Evolutionary conservation across 2,113 vertebrate genomes (phyloP).

Genomic region (Dipodomys merriami): DNA sequence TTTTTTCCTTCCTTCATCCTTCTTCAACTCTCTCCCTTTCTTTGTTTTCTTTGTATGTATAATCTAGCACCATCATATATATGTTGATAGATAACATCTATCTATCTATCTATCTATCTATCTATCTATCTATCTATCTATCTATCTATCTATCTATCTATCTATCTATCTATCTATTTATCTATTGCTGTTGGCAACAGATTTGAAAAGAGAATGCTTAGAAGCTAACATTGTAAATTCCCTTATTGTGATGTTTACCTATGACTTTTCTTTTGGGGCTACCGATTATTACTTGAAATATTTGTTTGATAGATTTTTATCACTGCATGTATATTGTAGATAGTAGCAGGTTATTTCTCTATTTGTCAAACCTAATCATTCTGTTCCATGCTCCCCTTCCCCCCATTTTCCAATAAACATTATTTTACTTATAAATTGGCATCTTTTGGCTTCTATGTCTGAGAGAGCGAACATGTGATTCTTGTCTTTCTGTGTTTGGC

Average conservation of each 20-base stretch:
- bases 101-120: too few relatives aligned
- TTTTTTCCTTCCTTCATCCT: too few relatives aligned
- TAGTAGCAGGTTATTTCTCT: too few relatives aligned
- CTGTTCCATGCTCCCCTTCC: background rate
- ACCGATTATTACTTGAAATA: background rate
- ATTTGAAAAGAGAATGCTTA: background rate
- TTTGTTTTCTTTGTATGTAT: too few relatives aligned
- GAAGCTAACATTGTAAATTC: background rate
- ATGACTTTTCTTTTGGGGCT: background rate
- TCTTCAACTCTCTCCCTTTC: too few relatives aligned
- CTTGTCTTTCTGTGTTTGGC: background rate
- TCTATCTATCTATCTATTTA: too few relatives aligned
- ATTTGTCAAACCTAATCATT: background rate
- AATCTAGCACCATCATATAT: too few relatives aligned
- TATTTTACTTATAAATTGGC: background rate
- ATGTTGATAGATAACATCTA: too few relatives aligned
- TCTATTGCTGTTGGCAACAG: background rate
- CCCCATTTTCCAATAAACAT: background rate
- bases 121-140: too few relatives aligned
- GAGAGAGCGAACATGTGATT: too few relatives aligned
- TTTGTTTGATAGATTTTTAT: background rate
- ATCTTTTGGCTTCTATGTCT: background rate
- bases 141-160: too few relatives aligned
- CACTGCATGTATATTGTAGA: background rate
- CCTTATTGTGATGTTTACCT: background rate